Base-by-base conservation (phyloP, 2,113 vertebrate species). In the Crotalus horridus region DNA sequence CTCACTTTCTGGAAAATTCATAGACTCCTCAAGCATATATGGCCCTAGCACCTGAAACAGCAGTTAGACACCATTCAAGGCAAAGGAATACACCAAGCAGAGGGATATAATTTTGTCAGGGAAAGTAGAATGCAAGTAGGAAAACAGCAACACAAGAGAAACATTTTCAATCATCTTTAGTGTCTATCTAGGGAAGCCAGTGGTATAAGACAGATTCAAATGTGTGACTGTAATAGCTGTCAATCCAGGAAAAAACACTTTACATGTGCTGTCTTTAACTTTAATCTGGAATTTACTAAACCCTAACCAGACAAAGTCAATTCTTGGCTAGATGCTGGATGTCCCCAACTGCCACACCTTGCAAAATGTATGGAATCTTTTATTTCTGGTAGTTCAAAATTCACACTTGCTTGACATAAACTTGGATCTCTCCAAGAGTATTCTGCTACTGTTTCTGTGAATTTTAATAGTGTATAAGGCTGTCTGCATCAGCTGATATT, bases 11-110 rank as follows among this genome's bases (percentile, higher is more conserved):
- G 89, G 74, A 15, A 93, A 90, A 43, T 33, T 93, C 81, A 90
- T 48, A 54, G 74, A 21, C 56, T 93, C 92, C n/a, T 93, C 92
- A 55, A 87, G 81, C 23, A 93, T 85, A 93, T 43, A 93, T 8
- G 92, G 92, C 23, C 92, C 92, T 51, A 93, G 81, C 56, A 93
- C 92, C 92, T 93, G 81, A 54, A 93, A 93, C 29, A 61, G 21
- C 56, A 90, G 74, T 81, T 86, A 61, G 26, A 54, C 61, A 58
- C 89, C n/a, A n/a, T 87, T 90, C 59, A n/a, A 89, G 81, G 53
- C 9, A 33, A 56, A 12, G 55, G 64, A 54, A 11, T 5, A 7
- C 21, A 29, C 39, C 33, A 39, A 89, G 2, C 39, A 15, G 53
- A 13, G 6, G 24, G 12, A 23, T 51, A 58, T 1, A 86, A 51